A percentile compares a stretch with the other conserved stretches of the same genome.
These are phyloP conservation scores for Apantesis nais DNA, from an alignment of 2,888 invertebrate species.

Conservation along the genomic window DNA sequence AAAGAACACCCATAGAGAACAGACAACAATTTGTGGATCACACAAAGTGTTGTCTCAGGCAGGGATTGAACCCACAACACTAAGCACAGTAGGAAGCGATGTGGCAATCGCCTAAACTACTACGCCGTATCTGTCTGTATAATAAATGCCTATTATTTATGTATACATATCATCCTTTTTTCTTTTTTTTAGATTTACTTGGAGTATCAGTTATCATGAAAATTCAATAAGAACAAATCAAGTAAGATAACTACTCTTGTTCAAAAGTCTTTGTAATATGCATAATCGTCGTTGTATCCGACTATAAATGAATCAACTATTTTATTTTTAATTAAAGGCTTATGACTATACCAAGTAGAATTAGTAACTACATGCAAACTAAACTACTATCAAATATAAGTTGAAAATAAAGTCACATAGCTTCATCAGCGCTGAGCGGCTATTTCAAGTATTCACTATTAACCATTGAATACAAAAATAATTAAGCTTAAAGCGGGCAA, in stretches of 20 bases:
- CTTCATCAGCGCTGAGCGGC: neutral
- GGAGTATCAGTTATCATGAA: neutral
- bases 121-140: too few relatives aligned
- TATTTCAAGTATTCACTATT: slow-evolving; percentile 27
- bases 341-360: neutral
- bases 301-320: neutral
- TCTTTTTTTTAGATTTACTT: neutral
- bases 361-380: neutral
- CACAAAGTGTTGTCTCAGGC: too few relatives aligned
- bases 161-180: neutral
- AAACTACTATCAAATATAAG: neutral
- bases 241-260: neutral
- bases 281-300: slow-evolving; percentile 3
- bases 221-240: neutral
- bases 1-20: too few relatives aligned
- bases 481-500: slow-evolving; percentile 39
- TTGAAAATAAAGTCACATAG: neutral
- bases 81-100: too few relatives aligned
- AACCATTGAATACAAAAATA: slow-evolving; percentile 32
- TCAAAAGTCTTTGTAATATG: neutral
- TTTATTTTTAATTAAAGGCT: neutral
- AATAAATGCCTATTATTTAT: too few relatives aligned
- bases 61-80: too few relatives aligned
- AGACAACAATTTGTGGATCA: too few relatives aligned
- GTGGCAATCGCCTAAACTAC: too few relatives aligned